These are phyloP conservation scores for Adelphocoris suturalis DNA, from an alignment of 2,888 invertebrate species.

Conservation along the genomic window DNA sequence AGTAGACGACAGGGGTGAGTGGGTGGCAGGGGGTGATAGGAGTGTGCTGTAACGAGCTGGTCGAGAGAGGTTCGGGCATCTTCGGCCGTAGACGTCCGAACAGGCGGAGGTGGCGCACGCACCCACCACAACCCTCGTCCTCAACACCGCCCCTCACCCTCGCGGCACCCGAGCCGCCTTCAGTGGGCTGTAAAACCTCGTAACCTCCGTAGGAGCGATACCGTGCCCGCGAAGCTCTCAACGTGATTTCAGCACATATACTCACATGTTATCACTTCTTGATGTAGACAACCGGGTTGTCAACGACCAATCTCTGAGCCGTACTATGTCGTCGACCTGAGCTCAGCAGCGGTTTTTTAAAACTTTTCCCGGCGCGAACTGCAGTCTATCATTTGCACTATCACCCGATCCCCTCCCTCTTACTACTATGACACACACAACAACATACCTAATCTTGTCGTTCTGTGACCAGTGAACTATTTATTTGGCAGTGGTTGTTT, in stretches of 20 bases:
- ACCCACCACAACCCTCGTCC: conserved; percentile 11
- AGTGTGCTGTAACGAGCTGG: conserved; percentile 40
- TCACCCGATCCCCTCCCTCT: neutral
- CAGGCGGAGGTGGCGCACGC: conserved; percentile 31
- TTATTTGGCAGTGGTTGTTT: neutral
- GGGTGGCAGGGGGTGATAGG: neutral
- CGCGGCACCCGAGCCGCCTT: neutral
- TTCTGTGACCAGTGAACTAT: conserved; percentile 3
- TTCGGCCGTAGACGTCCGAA: conserved; percentile 16
- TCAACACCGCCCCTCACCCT: neutral
- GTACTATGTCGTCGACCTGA: neutral
- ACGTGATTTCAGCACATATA: neutral
- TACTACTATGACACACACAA: neutral
- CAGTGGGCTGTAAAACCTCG: conserved; percentile 47
- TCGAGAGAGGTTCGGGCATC: conserved; percentile 40
- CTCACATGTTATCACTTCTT: conserved; percentile 3
- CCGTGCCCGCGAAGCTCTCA: neutral
- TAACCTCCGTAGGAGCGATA: neutral
- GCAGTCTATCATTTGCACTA: neutral
- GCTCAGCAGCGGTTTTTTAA: neutral
- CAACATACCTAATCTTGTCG: neutral
- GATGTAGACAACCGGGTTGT: neutral
- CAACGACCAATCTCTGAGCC: neutral
- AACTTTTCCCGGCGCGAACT: neutral
- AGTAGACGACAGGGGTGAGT: conserved; percentile 1